A percentile compares a stretch with the other conserved stretches of the same genome.
These are phyloP conservation scores for Pristionchus entomophagus DNA, from an alignment of 2,888 invertebrate species.

Conservation along the genomic window DNA sequence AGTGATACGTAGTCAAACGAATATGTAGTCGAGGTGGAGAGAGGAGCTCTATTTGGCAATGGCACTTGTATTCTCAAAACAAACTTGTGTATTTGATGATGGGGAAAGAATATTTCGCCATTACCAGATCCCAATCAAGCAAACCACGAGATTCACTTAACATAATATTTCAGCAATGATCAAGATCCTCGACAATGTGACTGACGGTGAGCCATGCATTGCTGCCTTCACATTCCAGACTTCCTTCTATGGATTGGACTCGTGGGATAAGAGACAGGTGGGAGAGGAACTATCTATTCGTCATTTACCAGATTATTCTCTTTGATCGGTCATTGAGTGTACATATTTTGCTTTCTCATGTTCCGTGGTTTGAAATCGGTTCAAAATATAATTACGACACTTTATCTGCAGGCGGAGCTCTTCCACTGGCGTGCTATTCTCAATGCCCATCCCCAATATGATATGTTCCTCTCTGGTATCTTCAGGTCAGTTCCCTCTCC, in stretches of 20 bases:
- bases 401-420: constrained; percentile 64
- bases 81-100: too few species aligned
- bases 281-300: neutral
- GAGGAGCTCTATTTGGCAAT: too few species aligned
- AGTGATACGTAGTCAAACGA: too few species aligned
- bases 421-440: constrained; percentile 74
- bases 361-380: too few species aligned
- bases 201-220: constrained; percentile 72
- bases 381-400: neutral
- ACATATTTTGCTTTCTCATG: too few species aligned
- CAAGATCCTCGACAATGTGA: constrained; percentile 66
- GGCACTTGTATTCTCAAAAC: neutral
- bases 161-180: constrained; percentile 65
- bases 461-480: constrained; percentile 73
- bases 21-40: too few species aligned
- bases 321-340: too few species aligned
- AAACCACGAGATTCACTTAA: neutral
- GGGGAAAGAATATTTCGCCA: too few species aligned
- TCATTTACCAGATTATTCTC: too few species aligned
- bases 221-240: constrained; percentile 74
- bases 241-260: constrained; percentile 74
- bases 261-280: constrained; percentile 74
- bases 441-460: constrained; percentile 72
- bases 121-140: too few species aligned
- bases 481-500: constrained; percentile 56